Evolutionary conservation across 2,113 vertebrate species (phyloP).

Genomic region (Muntiacus reevesi): DNA sequence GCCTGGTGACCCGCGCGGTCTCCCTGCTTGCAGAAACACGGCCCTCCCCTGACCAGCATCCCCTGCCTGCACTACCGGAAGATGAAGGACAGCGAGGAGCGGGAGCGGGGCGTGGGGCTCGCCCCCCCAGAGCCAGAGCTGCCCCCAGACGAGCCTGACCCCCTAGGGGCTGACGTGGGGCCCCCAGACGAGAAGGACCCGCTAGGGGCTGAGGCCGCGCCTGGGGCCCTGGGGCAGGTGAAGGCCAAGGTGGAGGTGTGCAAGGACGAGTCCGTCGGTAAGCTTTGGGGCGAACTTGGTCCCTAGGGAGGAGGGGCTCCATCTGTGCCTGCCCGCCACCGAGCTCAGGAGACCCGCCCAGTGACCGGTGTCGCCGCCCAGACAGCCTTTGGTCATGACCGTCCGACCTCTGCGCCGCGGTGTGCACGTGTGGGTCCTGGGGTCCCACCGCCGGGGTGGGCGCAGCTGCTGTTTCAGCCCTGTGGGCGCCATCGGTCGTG

Average conservation of each 20-base stretch:
- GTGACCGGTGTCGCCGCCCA: background rate
- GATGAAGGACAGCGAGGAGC: constrained; percentile 96
- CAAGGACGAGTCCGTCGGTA: constrained; percentile 99
- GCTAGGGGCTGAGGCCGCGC: constrained; percentile 83
- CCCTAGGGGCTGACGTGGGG: constrained; percentile 78
- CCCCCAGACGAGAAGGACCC: constrained; percentile 81
- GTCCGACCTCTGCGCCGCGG: background rate
- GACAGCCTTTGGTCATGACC: background rate
- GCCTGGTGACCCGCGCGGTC: background rate
- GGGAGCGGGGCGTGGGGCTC: constrained; percentile 89
- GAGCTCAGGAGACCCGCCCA: background rate
- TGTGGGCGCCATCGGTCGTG: background rate
- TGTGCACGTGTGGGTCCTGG: background rate
- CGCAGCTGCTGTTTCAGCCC: background rate
- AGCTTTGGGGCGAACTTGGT: constrained; percentile 53
- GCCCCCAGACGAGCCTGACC: constrained; percentile 83
- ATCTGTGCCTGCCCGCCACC: background rate
- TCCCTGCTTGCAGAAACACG: constrained; percentile 90
- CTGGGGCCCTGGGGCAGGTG: constrained; percentile 95
- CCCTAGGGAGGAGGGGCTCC: background rate
- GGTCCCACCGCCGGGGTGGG: background rate
- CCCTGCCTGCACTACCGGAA: constrained; percentile 98
- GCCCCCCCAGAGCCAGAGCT: constrained; percentile 81
- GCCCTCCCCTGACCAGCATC: constrained; percentile 97
- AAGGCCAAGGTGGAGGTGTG: constrained; percentile 99